phyloP scores from a whole-genome alignment of 2,797 vertebrate genomes.

The Artibeus jamaicensis region DNA sequence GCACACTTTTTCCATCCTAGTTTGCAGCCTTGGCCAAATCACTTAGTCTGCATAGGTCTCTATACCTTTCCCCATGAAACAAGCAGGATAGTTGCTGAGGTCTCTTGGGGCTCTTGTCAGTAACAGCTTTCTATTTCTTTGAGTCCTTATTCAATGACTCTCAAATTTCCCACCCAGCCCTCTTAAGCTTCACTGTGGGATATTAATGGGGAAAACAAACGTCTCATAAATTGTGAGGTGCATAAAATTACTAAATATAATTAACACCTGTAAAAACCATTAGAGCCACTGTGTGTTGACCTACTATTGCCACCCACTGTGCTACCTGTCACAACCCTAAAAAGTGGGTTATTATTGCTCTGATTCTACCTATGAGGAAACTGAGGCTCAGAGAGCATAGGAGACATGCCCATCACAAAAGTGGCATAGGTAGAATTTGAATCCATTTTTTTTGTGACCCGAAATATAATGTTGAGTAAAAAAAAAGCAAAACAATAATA shows the following conservation, averaged over 20 bases:
- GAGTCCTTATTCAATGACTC: not conserved
- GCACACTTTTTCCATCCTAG: not conserved
- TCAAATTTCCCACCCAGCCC: not conserved
- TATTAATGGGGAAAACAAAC: not conserved
- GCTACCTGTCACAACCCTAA: not conserved
- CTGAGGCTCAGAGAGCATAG: not conserved
- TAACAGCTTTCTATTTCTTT: not conserved
- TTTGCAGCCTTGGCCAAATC: not conserved
- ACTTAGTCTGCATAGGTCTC: not conserved
- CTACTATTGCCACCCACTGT: not conserved
- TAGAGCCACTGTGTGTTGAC: not conserved
- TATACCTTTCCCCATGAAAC: not conserved
- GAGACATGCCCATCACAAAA: not conserved
- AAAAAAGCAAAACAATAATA: not conserved
- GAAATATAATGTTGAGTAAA: not conserved
- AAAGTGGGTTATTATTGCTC: not conserved
- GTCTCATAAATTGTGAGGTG: not conserved
- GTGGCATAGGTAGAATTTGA: not conserved
- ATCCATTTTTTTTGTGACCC: not conserved
- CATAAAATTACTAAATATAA: not conserved
- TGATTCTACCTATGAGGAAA: not conserved
- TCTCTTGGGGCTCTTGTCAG: not conserved
- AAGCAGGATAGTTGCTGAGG: not conserved
- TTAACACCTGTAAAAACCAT: not conserved
- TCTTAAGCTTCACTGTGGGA: not conserved